Base-by-base conservation (phyloP, 2,888 invertebrate species). In the Chrysolina oricalcia region DNA sequence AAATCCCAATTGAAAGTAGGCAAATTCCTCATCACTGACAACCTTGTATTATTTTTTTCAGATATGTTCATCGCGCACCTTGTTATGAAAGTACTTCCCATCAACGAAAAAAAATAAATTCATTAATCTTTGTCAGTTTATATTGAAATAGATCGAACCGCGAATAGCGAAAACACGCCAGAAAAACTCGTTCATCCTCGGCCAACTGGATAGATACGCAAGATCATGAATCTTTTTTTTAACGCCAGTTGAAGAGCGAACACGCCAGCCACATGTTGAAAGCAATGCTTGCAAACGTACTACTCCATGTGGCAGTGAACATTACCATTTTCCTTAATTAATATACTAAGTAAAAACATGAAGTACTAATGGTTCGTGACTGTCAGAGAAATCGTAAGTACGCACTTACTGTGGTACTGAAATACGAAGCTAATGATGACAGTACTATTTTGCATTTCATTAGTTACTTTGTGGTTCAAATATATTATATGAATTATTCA, bases 201-300 rank as follows among this genome's bases (percentile, higher is more conserved):
- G 53, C 27, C 43, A 73, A 73, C 27, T 70, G 59, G 56, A 59
- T 67, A 66, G 70, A 70, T 74, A 70, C 56, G 40, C 68, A 69
- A 63, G 59, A 76, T 70, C 72, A 73, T 78, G 74, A 78, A 75
- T 75, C 75, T 73, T 73, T 74, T 72, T 74, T 70, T 78, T 56
- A 72, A 62, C 69, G 70, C 70, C 67, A 72, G 73, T 78, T 48
- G 75, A 64, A 43, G 64, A 75, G 74, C 70, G 71, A 53, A 69
- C 68, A 70, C 79, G 79, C 79, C 73, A 67, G 65, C 79, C 79
- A 79, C 77, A 79, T 79, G 79, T 79, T 77, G 69, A 72, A 76
- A 75, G 67, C 72, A 46, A 71, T 72, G 75, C 64, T 69, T 74
- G 62, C 62, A 74, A 72, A 75, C 75, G 46, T 70, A 70, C 67